phyloP scores from a whole-genome alignment of 2,888 invertebrate genomes.

The Drosophila planitibia region DNA sequence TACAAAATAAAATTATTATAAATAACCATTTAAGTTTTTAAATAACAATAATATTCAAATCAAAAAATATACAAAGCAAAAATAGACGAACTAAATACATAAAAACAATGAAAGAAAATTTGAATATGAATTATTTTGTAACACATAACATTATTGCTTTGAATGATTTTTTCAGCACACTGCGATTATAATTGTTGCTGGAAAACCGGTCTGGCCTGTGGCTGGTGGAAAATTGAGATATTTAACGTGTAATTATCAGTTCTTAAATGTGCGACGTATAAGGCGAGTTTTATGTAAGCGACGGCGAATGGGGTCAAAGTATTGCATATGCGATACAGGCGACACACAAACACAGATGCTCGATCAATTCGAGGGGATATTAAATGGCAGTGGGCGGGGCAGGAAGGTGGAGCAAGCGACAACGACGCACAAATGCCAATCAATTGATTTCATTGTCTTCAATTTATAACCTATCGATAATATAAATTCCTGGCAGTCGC shows the following conservation, averaged over 20 bases:
- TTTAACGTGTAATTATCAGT: constrained; percentile 73
- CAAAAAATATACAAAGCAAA: not conserved
- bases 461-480: constrained; percentile 79
- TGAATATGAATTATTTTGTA: not conserved
- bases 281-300: constrained; percentile 49
- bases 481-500: constrained; percentile 66
- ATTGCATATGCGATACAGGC: constrained; percentile 53
- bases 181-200: constrained; percentile 29
- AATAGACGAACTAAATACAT: not conserved
- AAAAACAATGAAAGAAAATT: not conserved
- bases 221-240: constrained; percentile 66
- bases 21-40: constrained; percentile 1
- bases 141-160: not conserved
- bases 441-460: constrained; percentile 81
- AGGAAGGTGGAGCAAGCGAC: not conserved
- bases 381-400: not conserved
- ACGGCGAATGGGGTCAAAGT: constrained; percentile 74
- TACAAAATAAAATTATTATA: constrained; percentile 2
- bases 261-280: constrained; percentile 40
- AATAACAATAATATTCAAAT: constrained; percentile 2
- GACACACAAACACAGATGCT: constrained; percentile 18
- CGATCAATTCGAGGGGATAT: not conserved
- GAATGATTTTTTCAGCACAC: constrained; percentile 14
- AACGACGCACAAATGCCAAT: constrained; percentile 70
- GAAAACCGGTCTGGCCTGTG: constrained; percentile 65